Evolutionary conservation across 2,888 invertebrate species (phyloP).

Genomic region (Hydrotaea cyrtoneurina): DNA sequence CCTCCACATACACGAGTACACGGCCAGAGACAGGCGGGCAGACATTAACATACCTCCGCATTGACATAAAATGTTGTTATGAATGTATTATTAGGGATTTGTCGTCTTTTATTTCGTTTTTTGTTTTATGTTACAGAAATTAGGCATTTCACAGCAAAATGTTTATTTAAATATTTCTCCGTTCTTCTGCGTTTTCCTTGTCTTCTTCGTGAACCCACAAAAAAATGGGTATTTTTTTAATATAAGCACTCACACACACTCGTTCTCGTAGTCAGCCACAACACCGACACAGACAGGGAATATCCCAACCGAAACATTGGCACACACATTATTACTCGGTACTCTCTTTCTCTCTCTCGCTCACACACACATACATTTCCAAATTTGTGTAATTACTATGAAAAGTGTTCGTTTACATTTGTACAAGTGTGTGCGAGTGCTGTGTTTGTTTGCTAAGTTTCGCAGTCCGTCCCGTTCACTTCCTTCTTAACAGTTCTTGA

Average conservation of each 20-base stretch:
- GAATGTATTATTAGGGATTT: slow-evolving; percentile 44
- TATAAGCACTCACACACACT: not conserved
- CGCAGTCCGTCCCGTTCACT: not conserved
- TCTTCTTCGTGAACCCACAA: not conserved
- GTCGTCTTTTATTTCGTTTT: not conserved
- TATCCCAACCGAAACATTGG: too few species aligned
- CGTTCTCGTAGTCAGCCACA: not conserved
- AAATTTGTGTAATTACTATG: slow-evolving; percentile 14
- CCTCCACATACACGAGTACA: not conserved
- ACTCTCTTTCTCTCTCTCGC: not conserved
- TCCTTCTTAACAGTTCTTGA: not conserved
- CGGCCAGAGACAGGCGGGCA: not conserved
- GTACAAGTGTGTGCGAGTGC: not conserved
- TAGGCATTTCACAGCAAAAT: slow-evolving; percentile 44
- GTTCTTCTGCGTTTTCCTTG: too few species aligned
- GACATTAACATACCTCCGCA: slow-evolving; percentile 35
- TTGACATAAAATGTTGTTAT: slow-evolving; percentile 36
- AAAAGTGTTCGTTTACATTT: slow-evolving; percentile 18
- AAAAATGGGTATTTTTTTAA: slow-evolving; percentile 33
- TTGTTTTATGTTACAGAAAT: slow-evolving; percentile 47
- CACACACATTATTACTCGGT: not conserved
- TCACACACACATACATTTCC: not conserved
- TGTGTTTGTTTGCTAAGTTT: slow-evolving; percentile 2
- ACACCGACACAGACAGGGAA: not conserved
- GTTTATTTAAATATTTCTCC: slow-evolving; percentile 26